Evolutionary conservation across 2,888 invertebrate species (phyloP).

Genomic region (Laspeyria flexula): DNA sequence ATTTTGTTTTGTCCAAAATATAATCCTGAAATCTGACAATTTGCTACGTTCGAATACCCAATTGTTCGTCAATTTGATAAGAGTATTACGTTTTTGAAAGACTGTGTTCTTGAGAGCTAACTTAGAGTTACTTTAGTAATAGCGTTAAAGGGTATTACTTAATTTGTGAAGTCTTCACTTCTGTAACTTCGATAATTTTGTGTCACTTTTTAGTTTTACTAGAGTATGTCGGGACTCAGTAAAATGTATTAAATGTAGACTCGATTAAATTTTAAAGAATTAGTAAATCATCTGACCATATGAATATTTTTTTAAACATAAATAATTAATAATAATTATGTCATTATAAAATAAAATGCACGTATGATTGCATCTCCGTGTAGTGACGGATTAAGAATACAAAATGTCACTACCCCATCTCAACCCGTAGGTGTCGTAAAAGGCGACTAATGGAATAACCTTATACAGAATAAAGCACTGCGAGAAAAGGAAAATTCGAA

Average conservation of each 20-base stretch:
- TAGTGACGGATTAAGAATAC: too few species aligned
- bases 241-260: slow-evolving; percentile 2
- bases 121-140: slow-evolving; percentile 15
- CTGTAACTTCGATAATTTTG: not conserved
- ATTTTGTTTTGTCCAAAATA: slow-evolving; percentile 49
- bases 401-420: too few species aligned
- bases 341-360: too few species aligned
- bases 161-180: slow-evolving; percentile 10
- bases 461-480: too few species aligned
- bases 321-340: too few species aligned
- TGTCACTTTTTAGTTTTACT: slow-evolving; percentile 41
- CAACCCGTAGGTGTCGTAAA: too few species aligned
- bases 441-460: too few species aligned
- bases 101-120: slow-evolving; percentile 18
- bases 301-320: too few species aligned
- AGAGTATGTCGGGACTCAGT: slow-evolving; percentile 20
- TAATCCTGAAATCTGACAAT: slow-evolving; percentile 43
- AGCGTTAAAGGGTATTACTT: slow-evolving; percentile 24
- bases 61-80: slow-evolving; percentile 41
- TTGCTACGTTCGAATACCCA: slow-evolving; percentile 32
- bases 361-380: too few species aligned
- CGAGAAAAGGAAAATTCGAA: too few species aligned
- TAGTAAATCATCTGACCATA: not conserved
- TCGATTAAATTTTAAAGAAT: slow-evolving; percentile 2
- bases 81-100: slow-evolving; percentile 30